Evolutionary conservation across 1,140 invertebrate species (phyloP).

Genomic region (Teleopsis dalmanni): DNA sequence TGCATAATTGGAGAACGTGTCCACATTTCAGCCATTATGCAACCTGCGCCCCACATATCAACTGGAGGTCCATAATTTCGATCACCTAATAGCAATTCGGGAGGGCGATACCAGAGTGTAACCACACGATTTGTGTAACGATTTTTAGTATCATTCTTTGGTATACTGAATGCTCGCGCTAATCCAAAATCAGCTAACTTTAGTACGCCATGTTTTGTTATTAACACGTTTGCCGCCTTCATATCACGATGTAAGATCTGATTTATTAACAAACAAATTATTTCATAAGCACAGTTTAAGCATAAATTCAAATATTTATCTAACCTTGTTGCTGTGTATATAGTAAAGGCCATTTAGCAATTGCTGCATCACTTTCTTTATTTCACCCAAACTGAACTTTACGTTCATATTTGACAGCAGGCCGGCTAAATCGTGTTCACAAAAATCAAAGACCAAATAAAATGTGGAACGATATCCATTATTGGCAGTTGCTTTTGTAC

Average conservation of each 20-base stretch:
- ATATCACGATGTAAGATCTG: conserved; percentile 89
- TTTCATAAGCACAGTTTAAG: not conserved
- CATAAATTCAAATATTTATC: not conserved
- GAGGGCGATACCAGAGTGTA: conserved; percentile 95
- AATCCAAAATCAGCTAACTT: conserved; percentile 92
- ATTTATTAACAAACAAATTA: conserved; percentile 11
- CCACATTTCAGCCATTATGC: conserved; percentile 99
- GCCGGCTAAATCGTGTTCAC: conserved; percentile 97
- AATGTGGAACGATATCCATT: conserved; percentile 92
- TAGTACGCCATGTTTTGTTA: conserved; percentile 92
- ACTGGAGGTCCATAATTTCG: conserved; percentile 94
- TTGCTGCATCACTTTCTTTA: conserved; percentile 98
- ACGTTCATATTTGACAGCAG: conserved; percentile 93
- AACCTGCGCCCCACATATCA: conserved; percentile 97
- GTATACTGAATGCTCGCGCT: conserved; percentile 84
- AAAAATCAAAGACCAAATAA: conserved; percentile 97
- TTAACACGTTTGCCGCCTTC: conserved; percentile 98
- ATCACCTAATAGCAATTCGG: conserved; percentile 69
- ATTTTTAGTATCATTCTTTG: conserved; percentile 78
- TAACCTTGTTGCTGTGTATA: conserved; percentile 91
- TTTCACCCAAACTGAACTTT: conserved; percentile 93
- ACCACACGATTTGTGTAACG: conserved; percentile 96
- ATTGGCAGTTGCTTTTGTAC: conserved; percentile 77
- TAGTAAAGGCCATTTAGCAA: conserved; percentile 93
- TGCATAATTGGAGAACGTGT: conserved; percentile 83